Evolutionary conservation across 2,797 vertebrate species (phyloP).

Genomic region (Spinibarbus caldwelli): DNA sequence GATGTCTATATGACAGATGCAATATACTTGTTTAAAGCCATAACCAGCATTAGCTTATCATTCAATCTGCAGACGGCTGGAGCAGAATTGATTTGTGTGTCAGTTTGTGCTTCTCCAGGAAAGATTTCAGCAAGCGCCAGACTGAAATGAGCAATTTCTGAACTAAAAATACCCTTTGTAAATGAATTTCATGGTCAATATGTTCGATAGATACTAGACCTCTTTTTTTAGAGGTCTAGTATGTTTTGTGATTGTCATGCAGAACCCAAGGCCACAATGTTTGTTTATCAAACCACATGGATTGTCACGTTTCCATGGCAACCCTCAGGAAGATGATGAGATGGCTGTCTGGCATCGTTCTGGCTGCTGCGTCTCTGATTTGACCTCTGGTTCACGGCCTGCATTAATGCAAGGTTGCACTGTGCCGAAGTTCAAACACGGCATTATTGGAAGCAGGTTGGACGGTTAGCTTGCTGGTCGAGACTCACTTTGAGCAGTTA

Average conservation of each 20-base stretch:
- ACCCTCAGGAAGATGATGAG: slow-evolving; percentile 15
- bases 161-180: not conserved
- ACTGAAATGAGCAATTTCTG: not conserved
- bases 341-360: slow-evolving; percentile 24
- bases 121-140: not conserved
- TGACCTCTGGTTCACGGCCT: slow-evolving; percentile 3
- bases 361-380: not conserved
- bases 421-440: not conserved
- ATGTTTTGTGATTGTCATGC: not conserved
- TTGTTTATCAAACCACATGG: not conserved
- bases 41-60: not conserved
- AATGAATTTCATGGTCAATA: not conserved
- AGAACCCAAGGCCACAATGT: slow-evolving; percentile 23
- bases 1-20: not conserved
- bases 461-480: not conserved
- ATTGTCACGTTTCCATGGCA: slow-evolving; percentile 38
- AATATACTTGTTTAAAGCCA: not conserved
- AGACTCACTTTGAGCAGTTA: not conserved
- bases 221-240: too few relatives aligned
- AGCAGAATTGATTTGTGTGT: not conserved
- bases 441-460: not conserved
- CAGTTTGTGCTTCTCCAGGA: not conserved
- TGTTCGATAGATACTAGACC: not conserved
- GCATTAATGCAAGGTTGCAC: slow-evolving; percentile 24
- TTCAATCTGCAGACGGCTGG: not conserved